Evolutionary conservation across 1,140 invertebrate genomes (phyloP).

Genomic region (Aplysia californica): DNA sequence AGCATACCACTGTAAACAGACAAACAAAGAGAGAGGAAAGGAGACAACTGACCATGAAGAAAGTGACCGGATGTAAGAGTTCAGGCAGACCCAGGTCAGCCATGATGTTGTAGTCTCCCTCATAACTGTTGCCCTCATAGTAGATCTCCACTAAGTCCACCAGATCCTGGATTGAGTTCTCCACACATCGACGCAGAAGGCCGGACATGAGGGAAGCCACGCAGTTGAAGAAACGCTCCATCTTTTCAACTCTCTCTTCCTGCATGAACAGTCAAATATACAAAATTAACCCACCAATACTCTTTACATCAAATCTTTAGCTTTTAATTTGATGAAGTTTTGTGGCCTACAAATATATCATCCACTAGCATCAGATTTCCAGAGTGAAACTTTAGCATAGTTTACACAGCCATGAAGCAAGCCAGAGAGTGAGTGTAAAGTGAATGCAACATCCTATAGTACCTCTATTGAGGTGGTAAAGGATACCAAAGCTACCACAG

Average conservation of each 20-base stretch:
- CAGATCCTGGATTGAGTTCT: slow-evolving; percentile 81
- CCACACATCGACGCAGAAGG: slow-evolving; percentile 80
- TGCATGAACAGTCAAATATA: slow-evolving; percentile 25
- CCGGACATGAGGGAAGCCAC: slow-evolving; percentile 81
- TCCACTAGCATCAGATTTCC: too few relatives aligned
- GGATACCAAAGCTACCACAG: too few relatives aligned
- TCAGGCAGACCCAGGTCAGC: slow-evolving; percentile 52
- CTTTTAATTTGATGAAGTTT: too few relatives aligned
- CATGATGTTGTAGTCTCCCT: slow-evolving; percentile 58
- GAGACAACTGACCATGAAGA: slow-evolving; percentile 67
- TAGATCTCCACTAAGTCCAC: slow-evolving; percentile 77
- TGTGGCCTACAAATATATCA: too few relatives aligned
- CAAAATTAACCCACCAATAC: neutral
- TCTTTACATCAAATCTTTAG: too few relatives aligned
- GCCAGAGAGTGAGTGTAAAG: neutral
- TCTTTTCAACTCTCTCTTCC: slow-evolving; percentile 53
- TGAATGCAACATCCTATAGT: too few relatives aligned
- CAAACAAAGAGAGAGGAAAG: too few relatives aligned
- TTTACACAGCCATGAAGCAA: neutral
- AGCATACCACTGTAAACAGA: too few relatives aligned
- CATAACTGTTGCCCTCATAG: slow-evolving; percentile 59
- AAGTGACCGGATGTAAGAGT: slow-evolving; percentile 49
- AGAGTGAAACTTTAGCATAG: neutral
- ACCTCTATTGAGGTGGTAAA: too few relatives aligned
- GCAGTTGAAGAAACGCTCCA: slow-evolving; percentile 76